A percentile compares a stretch with the other conserved stretches of the same genome.
Evolutionary conservation across 2,888 invertebrate genomes (phyloP).

Genomic region (Cryptocheilus praepositus): DNA sequence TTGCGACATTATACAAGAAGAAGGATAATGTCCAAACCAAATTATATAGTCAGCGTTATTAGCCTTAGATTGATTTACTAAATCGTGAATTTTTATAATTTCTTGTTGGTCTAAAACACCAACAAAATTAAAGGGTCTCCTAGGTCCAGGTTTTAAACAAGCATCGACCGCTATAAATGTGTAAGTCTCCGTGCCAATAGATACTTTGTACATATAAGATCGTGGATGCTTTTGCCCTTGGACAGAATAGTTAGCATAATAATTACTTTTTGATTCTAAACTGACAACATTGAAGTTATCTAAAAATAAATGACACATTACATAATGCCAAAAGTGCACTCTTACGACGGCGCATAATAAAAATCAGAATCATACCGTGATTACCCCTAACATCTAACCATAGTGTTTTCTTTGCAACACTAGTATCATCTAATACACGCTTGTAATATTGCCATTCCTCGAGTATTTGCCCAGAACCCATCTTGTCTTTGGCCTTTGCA

Average conservation of each 20-base stretch:
- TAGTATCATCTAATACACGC: slow-evolving; percentile 81
- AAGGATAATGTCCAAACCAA: slow-evolving; percentile 95
- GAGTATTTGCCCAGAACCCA: slow-evolving; percentile 87
- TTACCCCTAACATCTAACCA: slow-evolving; percentile 96
- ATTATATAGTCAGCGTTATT: slow-evolving; percentile 79
- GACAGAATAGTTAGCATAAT: slow-evolving; percentile 85
- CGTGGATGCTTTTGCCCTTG: slow-evolving; percentile 83
- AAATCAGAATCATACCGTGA: slow-evolving; percentile 81
- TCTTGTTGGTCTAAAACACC: slow-evolving; percentile 82
- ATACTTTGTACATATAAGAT: slow-evolving; percentile 84
- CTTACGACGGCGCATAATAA: too few relatives aligned
- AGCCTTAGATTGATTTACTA: slow-evolving; percentile 77
- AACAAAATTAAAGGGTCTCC: slow-evolving; percentile 93
- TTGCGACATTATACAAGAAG: slow-evolving; percentile 86
- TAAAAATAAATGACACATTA: slow-evolving; percentile 73
- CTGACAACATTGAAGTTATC: slow-evolving; percentile 92
- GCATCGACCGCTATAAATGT: slow-evolving; percentile 93
- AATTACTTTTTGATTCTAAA: slow-evolving; percentile 83
- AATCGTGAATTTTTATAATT: slow-evolving; percentile 77
- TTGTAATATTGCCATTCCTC: slow-evolving; percentile 90
- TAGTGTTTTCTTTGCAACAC: slow-evolving; percentile 81
- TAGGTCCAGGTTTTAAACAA: slow-evolving; percentile 89
- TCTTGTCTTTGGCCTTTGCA: slow-evolving; percentile 86
- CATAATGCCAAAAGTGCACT: not conserved
- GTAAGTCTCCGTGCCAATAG: slow-evolving; percentile 78